These are phyloP conservation scores for Sebastes vulpes DNA, from an alignment of 2,797 vertebrate genomes.

Conservation along the genomic window DNA sequence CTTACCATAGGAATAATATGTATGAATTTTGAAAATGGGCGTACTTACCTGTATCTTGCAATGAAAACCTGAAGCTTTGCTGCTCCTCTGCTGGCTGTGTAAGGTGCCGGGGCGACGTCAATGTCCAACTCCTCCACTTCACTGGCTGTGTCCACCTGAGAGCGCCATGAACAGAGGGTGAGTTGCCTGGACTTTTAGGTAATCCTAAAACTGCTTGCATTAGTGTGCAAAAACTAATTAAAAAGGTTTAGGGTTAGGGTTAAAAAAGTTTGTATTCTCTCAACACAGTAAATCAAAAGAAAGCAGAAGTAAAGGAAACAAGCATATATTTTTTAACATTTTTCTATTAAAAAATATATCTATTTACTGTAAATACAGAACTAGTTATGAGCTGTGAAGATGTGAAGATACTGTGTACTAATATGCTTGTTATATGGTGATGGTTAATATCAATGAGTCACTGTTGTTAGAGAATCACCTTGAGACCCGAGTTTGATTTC, in stretches of 20 bases:
- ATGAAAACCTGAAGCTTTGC: slow-evolving; percentile 97
- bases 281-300: not conserved
- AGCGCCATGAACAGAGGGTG: slow-evolving; percentile 1
- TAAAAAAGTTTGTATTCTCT: not conserved
- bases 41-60: slow-evolving; percentile 92
- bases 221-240: not conserved
- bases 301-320: not conserved
- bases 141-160: slow-evolving; percentile 97
- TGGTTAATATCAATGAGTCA: not conserved
- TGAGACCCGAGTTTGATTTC: slow-evolving; percentile 5
- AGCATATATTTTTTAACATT: rapidly evolving
- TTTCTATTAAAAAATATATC: not conserved
- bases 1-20: too few species aligned
- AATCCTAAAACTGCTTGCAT: not conserved
- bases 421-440: not conserved
- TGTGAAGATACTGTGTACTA: not conserved
- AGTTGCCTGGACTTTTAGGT: not conserved
- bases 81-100: slow-evolving; percentile 83
- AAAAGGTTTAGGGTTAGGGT: not conserved
- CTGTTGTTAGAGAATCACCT: not conserved
- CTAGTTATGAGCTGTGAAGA: not conserved
- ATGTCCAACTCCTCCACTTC: slow-evolving; percentile 97
- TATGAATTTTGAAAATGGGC: not conserved
- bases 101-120: slow-evolving; percentile 91
- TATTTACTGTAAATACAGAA: not conserved